Conservation (phyloP, 2,797 vertebrate species). For the Sardinella longiceps region DNA sequence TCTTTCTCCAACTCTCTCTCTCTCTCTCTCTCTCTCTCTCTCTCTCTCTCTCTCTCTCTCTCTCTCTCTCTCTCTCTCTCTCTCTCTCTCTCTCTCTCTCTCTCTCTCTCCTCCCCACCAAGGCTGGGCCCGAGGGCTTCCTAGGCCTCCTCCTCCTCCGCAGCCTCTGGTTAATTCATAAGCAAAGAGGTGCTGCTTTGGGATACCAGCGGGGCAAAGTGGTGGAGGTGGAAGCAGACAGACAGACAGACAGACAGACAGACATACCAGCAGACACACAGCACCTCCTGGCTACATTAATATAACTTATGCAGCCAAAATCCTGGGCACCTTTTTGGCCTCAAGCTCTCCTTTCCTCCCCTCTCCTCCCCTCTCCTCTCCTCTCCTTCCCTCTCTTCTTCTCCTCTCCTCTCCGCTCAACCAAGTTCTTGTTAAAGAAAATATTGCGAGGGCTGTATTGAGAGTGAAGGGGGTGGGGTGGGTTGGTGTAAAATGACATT, state of each 20-base stretch:
- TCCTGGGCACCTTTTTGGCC: background rate
- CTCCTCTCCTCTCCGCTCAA: background rate
- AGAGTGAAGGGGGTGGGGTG: no score
- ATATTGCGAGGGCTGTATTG: background rate
- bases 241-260: no score
- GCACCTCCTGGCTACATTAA: background rate
- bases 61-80: background rate
- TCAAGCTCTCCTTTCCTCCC: background rate
- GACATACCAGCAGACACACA: background rate
- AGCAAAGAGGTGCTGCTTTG: background rate
- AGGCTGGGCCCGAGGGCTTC: background rate
- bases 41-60: background rate
- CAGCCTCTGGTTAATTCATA: constrained; percentile 13
- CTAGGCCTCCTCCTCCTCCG: background rate
- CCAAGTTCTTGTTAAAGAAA: background rate
- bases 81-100: background rate
- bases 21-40: background rate
- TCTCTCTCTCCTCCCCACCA: background rate
- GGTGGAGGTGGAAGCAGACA: background rate
- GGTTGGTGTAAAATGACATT: no score
- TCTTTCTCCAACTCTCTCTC: background rate
- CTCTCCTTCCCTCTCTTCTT: background rate
- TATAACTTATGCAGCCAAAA: background rate
- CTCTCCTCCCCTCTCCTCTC: background rate
- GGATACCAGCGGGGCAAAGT: background rate